Evolutionary conservation across 2,797 vertebrate genomes (phyloP), one percentile per base, ranked within the genome.

Genomic region (Picus viridis): DNA sequence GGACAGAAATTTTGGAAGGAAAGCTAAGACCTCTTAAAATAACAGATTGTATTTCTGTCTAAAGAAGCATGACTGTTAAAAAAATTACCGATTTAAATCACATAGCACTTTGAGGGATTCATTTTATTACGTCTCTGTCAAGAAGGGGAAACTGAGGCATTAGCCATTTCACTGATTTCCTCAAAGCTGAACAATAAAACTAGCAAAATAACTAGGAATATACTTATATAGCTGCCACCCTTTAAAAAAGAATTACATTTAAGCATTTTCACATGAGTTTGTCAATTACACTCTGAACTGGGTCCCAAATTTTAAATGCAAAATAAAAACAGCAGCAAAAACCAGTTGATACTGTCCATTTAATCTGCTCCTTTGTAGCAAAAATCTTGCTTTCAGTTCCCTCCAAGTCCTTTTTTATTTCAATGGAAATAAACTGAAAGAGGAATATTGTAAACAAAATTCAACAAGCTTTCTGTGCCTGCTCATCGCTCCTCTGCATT

Each of bases 61-160:
- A 3, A 22, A 41, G 8, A 13, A 30, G 41, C 4, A 8, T 0
- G 12, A 30, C 16, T 5, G 56, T 18, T 6, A 6, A 27, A 62
- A 54, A 45, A 27, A 5, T 16, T 7, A 2, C 6, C 3, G 7
- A 16, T 43, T 80, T 59, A 30, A 72, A 47, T 29, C 16, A 2
- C 32, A 2, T 0, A 12, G 32, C 16, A 3, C 9, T 10, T 26
- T 3, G 2, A 56, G 32, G 29, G 16, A 12, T 8, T 45, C 16
- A 7, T 23, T 64, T 78, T 18, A 10, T 14, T 51, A 3, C 0
- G 0, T 2, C 45, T 19, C 3, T 11, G 1, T 26, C 47, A 5
- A 24, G 24, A 63, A 14, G 54, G 64, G 73, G 67, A 93, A 91
- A 91, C 82, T 72, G 87, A 95, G 79, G 89, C 89, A 69, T 3